These are phyloP conservation scores for Keiferia lycopersicella DNA, from an alignment of 2,888 invertebrate species.

Conservation along the genomic window DNA sequence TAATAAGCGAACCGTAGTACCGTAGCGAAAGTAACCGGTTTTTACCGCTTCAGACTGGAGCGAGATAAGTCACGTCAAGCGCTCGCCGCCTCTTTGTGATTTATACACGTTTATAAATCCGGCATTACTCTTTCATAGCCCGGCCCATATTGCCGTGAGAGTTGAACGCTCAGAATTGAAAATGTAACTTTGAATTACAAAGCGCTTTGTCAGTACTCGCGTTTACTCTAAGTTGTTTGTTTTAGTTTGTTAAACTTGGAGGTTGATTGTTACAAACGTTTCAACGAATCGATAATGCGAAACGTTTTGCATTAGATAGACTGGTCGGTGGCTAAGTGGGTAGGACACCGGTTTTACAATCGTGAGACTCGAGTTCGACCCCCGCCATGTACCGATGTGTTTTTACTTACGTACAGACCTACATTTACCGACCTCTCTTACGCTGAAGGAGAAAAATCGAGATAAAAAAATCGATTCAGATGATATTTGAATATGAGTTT, in stretches of 20 bases:
- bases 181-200: constrained; percentile 19
- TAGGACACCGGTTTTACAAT: too few species aligned
- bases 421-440: too few species aligned
- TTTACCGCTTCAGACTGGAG: constrained; percentile 5
- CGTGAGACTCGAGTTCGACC: too few species aligned
- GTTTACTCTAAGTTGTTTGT: constrained; percentile 2
- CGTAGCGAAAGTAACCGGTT: background rate
- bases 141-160: constrained; percentile 31
- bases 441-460: too few species aligned
- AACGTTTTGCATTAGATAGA: too few species aligned
- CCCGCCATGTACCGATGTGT: too few species aligned
- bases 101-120: constrained; percentile 39
- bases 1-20: too few species aligned
- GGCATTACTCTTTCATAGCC: constrained; percentile 35
- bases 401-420: too few species aligned
- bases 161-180: constrained; percentile 25
- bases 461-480: too few species aligned
- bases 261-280: background rate
- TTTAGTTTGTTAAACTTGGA: constrained; percentile 1
- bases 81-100: constrained; percentile 33
- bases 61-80: constrained; percentile 37
- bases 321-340: too few species aligned
- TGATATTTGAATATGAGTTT: too few species aligned
- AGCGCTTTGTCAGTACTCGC: constrained; percentile 1
- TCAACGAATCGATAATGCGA: background rate